Conservation (phyloP, 2,797 vertebrate species). For the Bovichtus variegatus region DNA sequence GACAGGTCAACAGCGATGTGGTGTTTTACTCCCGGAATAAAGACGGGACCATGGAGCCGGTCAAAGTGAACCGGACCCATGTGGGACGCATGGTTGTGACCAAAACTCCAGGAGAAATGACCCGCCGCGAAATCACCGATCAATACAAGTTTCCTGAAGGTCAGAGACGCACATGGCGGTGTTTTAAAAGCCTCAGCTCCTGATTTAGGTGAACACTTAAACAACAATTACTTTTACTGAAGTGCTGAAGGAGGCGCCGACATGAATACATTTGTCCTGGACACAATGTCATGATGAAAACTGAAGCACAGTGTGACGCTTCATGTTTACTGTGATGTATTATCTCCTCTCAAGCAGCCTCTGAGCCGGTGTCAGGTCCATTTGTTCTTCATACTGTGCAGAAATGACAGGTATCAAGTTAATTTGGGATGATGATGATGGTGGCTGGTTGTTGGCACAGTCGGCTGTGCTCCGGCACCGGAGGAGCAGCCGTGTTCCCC, state of each 20-base stretch:
- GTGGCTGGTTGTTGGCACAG: slow-evolving; percentile 2
- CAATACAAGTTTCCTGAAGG: slow-evolving; percentile 97
- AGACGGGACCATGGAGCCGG: slow-evolving; percentile 86
- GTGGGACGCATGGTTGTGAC: slow-evolving; percentile 92
- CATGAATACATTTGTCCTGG: background rate
- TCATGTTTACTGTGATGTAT: slow-evolving; percentile 1
- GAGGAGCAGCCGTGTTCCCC: background rate
- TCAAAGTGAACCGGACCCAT: slow-evolving; percentile 85
- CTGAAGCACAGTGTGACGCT: background rate
- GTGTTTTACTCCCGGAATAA: slow-evolving; percentile 88
- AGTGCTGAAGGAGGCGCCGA: background rate
- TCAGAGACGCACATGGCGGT: slow-evolving; percentile 50
- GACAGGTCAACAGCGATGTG: slow-evolving; percentile 95
- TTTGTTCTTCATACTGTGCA: slow-evolving; percentile 22
- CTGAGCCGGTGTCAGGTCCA: background rate
- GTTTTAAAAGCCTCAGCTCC: background rate
- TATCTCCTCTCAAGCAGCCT: background rate
- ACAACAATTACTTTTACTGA: background rate
- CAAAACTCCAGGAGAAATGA: slow-evolving; percentile 86
- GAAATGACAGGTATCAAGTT: background rate
- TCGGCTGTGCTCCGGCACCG: background rate
- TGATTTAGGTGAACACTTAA: background rate
- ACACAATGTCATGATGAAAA: background rate
- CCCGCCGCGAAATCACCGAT: slow-evolving; percentile 88
- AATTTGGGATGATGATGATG: background rate